These are phyloP conservation scores for Drosophila maculinotata DNA, from an alignment of 2,888 invertebrate genomes.

Conservation along the genomic window DNA sequence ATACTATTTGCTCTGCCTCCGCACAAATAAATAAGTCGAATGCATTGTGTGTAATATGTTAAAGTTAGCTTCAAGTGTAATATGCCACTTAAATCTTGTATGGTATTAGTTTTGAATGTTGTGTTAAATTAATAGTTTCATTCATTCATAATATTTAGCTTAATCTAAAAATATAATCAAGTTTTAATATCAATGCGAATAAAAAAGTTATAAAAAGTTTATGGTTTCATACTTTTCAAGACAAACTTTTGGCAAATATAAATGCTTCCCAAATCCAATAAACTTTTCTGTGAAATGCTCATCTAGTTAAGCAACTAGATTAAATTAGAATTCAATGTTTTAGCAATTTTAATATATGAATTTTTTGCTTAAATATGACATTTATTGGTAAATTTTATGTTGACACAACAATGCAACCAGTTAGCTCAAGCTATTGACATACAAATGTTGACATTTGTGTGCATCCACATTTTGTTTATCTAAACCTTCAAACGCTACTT, in stretches of 20 bases:
- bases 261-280: slow-evolving; percentile 4
- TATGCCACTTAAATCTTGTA: no score
- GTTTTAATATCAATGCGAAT: slow-evolving; percentile 25
- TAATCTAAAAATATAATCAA: slow-evolving; percentile 4
- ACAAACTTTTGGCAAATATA: slow-evolving; percentile 14
- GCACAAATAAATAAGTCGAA: not conserved
- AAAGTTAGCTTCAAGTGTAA: not conserved
- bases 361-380: slow-evolving; percentile 1
- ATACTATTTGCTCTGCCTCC: not conserved
- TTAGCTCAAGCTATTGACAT: not conserved
- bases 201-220: slow-evolving; percentile 31
- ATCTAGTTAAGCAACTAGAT: not conserved
- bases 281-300: slow-evolving; percentile 1
- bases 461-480: slow-evolving; percentile 4
- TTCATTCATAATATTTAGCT: not conserved
- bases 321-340: not conserved
- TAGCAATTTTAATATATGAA: slow-evolving; percentile 1
- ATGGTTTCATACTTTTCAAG: slow-evolving; percentile 4
- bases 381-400: slow-evolving; percentile 14
- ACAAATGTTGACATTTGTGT: slow-evolving; percentile 8
- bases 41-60: not conserved
- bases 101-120: not conserved
- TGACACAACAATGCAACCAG: not conserved
- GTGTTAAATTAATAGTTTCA: no score
- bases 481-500: slow-evolving; percentile 11